Percentiles rank a stretch among this genome's conserved stretches.
These are phyloP conservation scores for Corythoichthys intestinalis DNA, from an alignment of 2,113 vertebrate species.

Conservation along the genomic window DNA sequence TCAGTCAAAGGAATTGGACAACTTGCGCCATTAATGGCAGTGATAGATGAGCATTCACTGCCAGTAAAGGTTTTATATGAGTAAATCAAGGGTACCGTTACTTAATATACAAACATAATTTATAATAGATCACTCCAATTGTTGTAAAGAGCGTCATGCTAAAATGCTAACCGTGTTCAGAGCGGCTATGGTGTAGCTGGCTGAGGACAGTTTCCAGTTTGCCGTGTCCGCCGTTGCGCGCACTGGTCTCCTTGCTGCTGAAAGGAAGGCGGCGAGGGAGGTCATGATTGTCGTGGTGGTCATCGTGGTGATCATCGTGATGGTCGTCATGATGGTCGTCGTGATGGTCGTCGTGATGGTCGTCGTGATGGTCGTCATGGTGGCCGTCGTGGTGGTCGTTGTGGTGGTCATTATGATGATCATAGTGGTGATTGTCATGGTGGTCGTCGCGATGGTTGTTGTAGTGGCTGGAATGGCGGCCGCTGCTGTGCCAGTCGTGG, in stretches of 20 bases:
- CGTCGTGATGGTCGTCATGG: conserved; percentile 29
- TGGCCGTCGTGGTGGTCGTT: conserved; percentile 47
- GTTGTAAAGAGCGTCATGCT: not conserved
- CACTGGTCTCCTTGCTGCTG: conserved; percentile 37
- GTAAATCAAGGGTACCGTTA: too few species aligned
- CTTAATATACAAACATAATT: too few species aligned
- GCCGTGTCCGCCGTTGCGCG: conserved; percentile 27
- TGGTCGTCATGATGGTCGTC: not conserved
- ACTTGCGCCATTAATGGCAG: too few species aligned
- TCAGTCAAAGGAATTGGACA: too few species aligned
- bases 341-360: not conserved
- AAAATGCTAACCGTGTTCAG: conserved; percentile 51
- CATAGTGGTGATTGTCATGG: conserved; percentile 35
- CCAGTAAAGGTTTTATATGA: too few species aligned
- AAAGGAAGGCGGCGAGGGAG: conserved; percentile 23
- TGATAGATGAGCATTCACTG: too few species aligned
- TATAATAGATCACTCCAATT: too few species aligned
- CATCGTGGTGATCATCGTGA: conserved; percentile 7
- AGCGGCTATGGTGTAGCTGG: conserved; percentile 57
- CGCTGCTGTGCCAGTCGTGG: conserved; percentile 1
- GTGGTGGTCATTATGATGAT: conserved; percentile 27
- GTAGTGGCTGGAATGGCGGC: conserved; percentile 38
- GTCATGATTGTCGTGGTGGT: not conserved
- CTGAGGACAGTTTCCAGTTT: conserved; percentile 69
- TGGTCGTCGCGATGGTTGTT: conserved; percentile 47